These are phyloP conservation scores for Diabrotica balteata DNA, from an alignment of 2,888 invertebrate genomes.

Conservation along the genomic window DNA sequence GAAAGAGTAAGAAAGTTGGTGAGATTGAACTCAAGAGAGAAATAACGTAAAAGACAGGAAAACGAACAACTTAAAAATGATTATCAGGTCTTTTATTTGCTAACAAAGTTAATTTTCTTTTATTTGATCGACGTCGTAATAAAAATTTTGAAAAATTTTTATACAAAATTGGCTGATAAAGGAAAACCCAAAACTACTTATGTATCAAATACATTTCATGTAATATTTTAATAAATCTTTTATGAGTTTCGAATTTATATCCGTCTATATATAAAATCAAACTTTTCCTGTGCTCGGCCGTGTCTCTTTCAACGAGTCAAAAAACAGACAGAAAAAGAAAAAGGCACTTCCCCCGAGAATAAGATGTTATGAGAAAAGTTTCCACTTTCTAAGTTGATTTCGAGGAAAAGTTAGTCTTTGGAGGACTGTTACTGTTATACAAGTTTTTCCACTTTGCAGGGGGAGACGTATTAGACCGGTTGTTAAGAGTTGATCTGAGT, in stretches of 20 bases:
- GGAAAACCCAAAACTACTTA: too few species aligned
- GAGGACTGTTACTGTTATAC: constrained; percentile 17
- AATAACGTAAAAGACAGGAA: too few species aligned
- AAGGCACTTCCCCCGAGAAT: neutral
- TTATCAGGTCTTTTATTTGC: too few species aligned
- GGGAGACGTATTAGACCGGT: neutral
- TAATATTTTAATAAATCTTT: neutral
- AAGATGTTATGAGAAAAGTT: constrained; percentile 23
- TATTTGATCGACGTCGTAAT: too few species aligned
- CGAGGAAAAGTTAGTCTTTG: constrained; percentile 9
- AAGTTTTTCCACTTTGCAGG: constrained; percentile 15
- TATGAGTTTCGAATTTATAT: neutral
- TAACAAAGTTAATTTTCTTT: too few species aligned
- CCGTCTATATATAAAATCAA: neutral
- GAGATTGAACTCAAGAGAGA: too few species aligned
- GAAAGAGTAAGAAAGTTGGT: too few species aligned
- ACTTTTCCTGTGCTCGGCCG: neutral
- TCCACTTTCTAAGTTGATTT: constrained; percentile 12
- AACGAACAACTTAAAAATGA: too few species aligned
- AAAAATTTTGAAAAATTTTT: too few species aligned
- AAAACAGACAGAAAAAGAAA: neutral
- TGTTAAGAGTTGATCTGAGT: neutral
- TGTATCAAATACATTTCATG: too few species aligned
- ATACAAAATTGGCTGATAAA: too few species aligned
- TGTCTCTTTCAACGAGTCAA: constrained; percentile 1